Evolutionary conservation across 2,797 vertebrate genomes (phyloP).

Genomic region (Eulemur albifrons): DNA sequence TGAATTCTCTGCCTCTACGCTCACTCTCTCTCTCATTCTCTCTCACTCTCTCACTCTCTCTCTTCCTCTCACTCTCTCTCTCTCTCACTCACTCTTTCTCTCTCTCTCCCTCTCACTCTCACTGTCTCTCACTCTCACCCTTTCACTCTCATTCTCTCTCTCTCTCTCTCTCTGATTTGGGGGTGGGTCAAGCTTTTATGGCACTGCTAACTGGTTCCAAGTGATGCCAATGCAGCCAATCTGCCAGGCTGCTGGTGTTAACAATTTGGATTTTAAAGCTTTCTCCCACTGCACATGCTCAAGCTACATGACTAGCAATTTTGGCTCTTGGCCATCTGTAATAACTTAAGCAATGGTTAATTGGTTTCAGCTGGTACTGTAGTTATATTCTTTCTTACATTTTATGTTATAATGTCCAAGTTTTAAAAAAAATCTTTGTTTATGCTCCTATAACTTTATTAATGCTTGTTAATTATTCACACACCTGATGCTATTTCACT

Average conservation of each 20-base stretch:
- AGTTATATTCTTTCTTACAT: background rate
- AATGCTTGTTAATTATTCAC: background rate
- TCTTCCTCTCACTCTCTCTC: too few relatives aligned
- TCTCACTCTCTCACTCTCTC: too few relatives aligned
- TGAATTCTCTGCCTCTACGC: too few relatives aligned
- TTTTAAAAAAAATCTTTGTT: background rate
- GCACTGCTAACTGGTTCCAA: background rate
- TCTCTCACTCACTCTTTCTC: too few relatives aligned
- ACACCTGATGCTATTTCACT: background rate
- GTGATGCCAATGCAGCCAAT: background rate
- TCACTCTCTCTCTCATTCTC: too few relatives aligned
- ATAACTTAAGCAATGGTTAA: background rate
- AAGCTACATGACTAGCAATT: background rate
- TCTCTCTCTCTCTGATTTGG: background rate
- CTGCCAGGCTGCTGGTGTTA: background rate
- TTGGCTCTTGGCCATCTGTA: background rate
- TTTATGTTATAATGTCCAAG: background rate
- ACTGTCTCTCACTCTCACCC: too few relatives aligned
- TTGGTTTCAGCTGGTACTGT: background rate
- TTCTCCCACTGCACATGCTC: background rate
- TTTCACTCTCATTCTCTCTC: too few relatives aligned
- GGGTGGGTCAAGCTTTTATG: background rate
- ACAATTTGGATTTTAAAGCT: background rate
- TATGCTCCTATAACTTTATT: background rate
- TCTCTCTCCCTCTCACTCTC: too few relatives aligned